Percentiles rank a stretch among this genome's conserved stretches.
Conservation (phyloP, 2,113 vertebrate genomes). For the Cebidichthys violaceus region DNA sequence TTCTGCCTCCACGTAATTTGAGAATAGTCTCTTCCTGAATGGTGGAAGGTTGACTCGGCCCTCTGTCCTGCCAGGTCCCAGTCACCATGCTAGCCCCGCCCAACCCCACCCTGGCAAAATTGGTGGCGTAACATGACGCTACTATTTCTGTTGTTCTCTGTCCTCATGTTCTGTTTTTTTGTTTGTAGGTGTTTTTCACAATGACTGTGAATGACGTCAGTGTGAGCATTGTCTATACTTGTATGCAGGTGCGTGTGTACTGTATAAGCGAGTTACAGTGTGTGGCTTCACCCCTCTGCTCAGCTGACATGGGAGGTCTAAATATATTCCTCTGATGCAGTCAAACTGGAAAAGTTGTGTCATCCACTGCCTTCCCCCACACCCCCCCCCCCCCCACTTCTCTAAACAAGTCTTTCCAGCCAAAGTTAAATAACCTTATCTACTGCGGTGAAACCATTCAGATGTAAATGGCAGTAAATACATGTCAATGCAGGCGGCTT, state of each 20-base stretch:
- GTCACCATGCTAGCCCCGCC: slow-evolving; percentile 14
- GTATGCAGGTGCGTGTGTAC: slow-evolving; percentile 17
- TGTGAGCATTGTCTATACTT: neutral
- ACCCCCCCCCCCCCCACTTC: slow-evolving; percentile 25
- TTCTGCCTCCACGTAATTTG: neutral
- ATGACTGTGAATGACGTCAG: slow-evolving; percentile 20
- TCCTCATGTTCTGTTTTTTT: slow-evolving; percentile 4
- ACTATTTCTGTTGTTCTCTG: slow-evolving; percentile 6
- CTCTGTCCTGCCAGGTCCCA: slow-evolving; percentile 8
- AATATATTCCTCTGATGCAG: slow-evolving; percentile 69
- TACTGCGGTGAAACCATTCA: neutral
- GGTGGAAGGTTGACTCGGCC: slow-evolving; percentile 17
- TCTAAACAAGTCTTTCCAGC: slow-evolving; percentile 52
- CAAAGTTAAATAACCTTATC: slow-evolving; percentile 38
- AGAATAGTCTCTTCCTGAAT: neutral
- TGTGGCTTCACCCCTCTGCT: slow-evolving; percentile 50
- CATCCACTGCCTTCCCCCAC: slow-evolving; percentile 44
- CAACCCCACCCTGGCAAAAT: slow-evolving; percentile 15
- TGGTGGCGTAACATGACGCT: slow-evolving; percentile 2
- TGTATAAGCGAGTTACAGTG: slow-evolving; percentile 9
- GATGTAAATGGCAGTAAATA: neutral
- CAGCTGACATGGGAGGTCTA: slow-evolving; percentile 69
- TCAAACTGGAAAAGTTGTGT: slow-evolving; percentile 72
- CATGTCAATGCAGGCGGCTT: neutral
- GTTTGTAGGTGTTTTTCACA: slow-evolving; percentile 22